These are phyloP conservation scores for Cercocebus atys DNA, from an alignment of 2,113 vertebrate genomes.

Conservation along the genomic window DNA sequence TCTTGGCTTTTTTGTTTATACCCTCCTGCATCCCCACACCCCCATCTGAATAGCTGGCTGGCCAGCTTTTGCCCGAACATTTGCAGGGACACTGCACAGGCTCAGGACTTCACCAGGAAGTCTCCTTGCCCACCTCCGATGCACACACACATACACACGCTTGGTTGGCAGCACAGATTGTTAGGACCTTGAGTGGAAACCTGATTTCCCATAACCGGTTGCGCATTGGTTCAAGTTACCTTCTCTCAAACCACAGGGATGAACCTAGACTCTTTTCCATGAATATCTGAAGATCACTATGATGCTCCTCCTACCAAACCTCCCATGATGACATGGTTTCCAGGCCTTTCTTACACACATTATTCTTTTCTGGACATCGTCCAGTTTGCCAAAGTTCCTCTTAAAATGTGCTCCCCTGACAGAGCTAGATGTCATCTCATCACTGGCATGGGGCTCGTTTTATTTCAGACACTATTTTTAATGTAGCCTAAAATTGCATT, in stretches of 20 bases:
- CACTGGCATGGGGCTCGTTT: background rate
- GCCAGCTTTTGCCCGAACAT: background rate
- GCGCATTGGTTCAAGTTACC: background rate
- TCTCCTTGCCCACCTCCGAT: too few relatives aligned
- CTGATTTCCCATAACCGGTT: background rate
- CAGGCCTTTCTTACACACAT: background rate
- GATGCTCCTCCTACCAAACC: background rate
- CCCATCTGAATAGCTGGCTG: background rate
- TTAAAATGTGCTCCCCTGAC: background rate
- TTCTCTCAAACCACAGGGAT: background rate
- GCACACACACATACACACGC: background rate
- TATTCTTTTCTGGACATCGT: background rate
- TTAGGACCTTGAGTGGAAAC: background rate
- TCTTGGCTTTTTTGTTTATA: background rate
- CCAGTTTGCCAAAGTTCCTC: background rate
- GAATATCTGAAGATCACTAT: background rate
- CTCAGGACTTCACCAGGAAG: background rate
- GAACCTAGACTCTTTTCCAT: background rate
- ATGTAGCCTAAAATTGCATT: background rate
- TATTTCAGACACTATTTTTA: background rate
- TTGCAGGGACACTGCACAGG: background rate
- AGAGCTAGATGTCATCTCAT: background rate
- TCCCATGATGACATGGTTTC: background rate
- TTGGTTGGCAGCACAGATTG: background rate
- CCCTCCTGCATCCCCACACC: background rate